Base-by-base conservation (phyloP, 2,888 invertebrate species). In the Heliconius ismenius region DNA sequence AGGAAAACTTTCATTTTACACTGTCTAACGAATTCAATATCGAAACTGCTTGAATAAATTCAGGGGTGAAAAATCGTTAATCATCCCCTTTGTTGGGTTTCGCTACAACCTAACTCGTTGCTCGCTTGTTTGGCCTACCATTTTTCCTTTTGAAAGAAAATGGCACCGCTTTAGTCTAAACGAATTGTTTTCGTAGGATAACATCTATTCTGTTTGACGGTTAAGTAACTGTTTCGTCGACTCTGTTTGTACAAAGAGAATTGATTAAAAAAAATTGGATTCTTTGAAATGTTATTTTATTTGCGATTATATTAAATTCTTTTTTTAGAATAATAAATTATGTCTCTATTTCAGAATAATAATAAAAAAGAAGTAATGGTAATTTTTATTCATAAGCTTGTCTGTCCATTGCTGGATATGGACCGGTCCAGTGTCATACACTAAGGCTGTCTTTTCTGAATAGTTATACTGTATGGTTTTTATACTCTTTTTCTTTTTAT, bases 31-130 rank as follows among this genome's bases (percentile, higher is more conserved):
- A 92, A 93, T 93, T 93, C 93, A 94, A 94, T 94, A 94, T 93
- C 92, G 93, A 90, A 92, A 91, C 87, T 89, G 90, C 91, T 92
- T 92, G 93, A 93, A 93, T 93, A 92, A 93, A 92, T 90, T 89
- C 86, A 89, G 88, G 89, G 91, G 89, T 89, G 86, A 90, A 91
- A 92, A 92, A 93, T 92, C 93, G 94, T 94, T 94, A 94, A 93
- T 94, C 94, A 94, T 94, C 86, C 92, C 92, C 92, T 93, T 94
- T 93, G 93, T 92, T 91, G 92, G 93, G 93, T 94, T 93, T 92
- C 93, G 93, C 92, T 92, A 92, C 91, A 88, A 91, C 88, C 92
- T 94, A 93, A 94, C 93, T 94, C 92, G 92, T 93, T 93, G 91
- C 92, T 90, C 90, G 92, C 90, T 92, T 93, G 92, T 92, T 93